These are phyloP conservation scores for Erythrolamprus reginae DNA, from an alignment of 2,113 vertebrate genomes.

Conservation along the genomic window DNA sequence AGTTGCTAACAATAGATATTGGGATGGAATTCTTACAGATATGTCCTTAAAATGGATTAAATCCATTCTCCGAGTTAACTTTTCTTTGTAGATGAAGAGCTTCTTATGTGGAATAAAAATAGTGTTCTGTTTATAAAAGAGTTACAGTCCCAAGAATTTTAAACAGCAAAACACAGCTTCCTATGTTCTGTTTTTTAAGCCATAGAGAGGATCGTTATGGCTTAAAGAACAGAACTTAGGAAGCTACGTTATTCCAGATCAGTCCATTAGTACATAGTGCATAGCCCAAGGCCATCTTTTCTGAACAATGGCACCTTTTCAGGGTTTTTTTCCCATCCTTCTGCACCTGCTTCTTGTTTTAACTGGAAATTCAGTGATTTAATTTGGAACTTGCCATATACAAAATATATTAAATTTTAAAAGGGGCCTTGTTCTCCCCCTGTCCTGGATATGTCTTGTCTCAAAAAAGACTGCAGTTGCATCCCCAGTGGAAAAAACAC, in stretches of 20 bases:
- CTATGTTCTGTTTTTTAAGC: no score
- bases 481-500: background rate
- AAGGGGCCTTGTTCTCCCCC: background rate
- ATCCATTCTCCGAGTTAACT: background rate
- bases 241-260: background rate
- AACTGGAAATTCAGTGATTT: background rate
- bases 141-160: background rate
- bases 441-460: background rate
- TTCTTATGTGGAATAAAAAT: background rate
- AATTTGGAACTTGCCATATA: background rate
- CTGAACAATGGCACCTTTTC: background rate
- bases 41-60: background rate
- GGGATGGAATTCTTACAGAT: background rate
- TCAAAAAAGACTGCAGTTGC: background rate
- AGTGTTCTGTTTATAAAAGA: background rate
- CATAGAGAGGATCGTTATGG: no score
- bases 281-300: background rate
- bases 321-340: background rate
- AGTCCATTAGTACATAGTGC: background rate
- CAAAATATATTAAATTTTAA: background rate
- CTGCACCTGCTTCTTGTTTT: background rate
- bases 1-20: background rate
- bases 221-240: background rate
- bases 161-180: background rate
- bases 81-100: background rate